These are phyloP conservation scores for Solenopsis fugax DNA, from an alignment of 1,140 invertebrate genomes.

Conservation along the genomic window DNA sequence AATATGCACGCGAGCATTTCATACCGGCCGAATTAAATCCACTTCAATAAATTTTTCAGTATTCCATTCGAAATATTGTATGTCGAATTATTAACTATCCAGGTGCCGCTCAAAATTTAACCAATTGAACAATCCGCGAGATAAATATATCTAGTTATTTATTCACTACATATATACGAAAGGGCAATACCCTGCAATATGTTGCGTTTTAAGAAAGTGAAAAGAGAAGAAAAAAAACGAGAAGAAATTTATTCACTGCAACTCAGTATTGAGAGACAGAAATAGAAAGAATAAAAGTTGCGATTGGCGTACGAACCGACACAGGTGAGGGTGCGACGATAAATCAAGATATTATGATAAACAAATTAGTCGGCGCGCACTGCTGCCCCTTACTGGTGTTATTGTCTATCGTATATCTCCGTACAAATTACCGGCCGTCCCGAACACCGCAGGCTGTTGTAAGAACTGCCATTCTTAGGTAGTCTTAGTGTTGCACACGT, in stretches of 20 bases:
- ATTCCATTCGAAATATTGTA: constrained; percentile 40
- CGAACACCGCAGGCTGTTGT: constrained; percentile 76
- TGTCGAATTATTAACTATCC: constrained; percentile 30
- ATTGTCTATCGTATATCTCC: constrained; percentile 82
- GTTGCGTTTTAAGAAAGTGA: not conserved
- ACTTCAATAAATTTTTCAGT: constrained; percentile 67
- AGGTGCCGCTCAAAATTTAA: constrained; percentile 10
- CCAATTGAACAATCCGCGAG: not conserved
- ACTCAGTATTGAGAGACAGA: not conserved
- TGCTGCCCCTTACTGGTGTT: constrained; percentile 71
- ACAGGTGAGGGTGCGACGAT: constrained; percentile 67
- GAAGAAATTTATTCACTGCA: constrained; percentile 23
- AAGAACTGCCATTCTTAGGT: constrained; percentile 77
- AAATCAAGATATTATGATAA: constrained; percentile 83
- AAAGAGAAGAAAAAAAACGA: not conserved
- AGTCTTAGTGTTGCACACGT: constrained; percentile 78
- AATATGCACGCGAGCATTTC: constrained; percentile 4
- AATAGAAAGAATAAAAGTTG: constrained; percentile 20
- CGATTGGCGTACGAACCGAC: constrained; percentile 67
- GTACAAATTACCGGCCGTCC: constrained; percentile 83
- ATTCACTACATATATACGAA: not conserved
- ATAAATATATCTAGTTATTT: not conserved
- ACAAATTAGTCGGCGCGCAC: constrained; percentile 81
- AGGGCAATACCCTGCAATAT: not conserved
- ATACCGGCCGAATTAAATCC: constrained; percentile 58